Conservation (phyloP, 2,888 invertebrate species). For the Caenorhabditis wallacei region DNA sequence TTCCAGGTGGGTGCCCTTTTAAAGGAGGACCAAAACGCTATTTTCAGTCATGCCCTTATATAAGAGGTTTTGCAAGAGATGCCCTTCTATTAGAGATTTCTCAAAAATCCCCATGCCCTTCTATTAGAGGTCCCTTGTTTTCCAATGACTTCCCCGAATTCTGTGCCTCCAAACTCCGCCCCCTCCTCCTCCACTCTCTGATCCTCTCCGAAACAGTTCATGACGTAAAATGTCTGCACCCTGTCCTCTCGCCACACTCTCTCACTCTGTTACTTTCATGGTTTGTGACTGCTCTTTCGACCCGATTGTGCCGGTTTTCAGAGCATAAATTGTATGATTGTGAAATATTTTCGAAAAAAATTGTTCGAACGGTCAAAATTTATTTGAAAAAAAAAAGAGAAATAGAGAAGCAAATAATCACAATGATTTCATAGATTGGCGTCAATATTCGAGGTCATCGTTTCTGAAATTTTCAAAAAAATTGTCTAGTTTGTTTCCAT, state of each 20-base stretch:
- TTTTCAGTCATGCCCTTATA: too few species aligned
- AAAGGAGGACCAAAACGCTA: too few species aligned
- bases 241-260: neutral
- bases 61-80: too few species aligned
- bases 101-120: too few species aligned
- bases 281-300: slow-evolving; percentile 53
- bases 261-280: slow-evolving; percentile 15
- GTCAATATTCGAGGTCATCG: slow-evolving; percentile 15
- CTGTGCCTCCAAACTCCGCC: too few species aligned
- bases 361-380: slow-evolving; percentile 7
- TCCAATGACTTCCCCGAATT: too few species aligned
- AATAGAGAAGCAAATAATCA: neutral
- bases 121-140: too few species aligned
- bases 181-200: too few species aligned
- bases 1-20: too few species aligned
- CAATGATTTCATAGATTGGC: neutral
- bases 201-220: slow-evolving; percentile 3
- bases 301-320: slow-evolving; percentile 23
- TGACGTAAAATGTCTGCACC: slow-evolving; percentile 6
- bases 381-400: neutral
- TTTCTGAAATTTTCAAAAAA: slow-evolving; percentile 42
- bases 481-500: slow-evolving; percentile 14
- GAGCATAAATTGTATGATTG: slow-evolving; percentile 21
- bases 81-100: too few species aligned
- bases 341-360: neutral